Conservation (phyloP, 1,140 invertebrate species). For the Thereuonema tuberculata region DNA sequence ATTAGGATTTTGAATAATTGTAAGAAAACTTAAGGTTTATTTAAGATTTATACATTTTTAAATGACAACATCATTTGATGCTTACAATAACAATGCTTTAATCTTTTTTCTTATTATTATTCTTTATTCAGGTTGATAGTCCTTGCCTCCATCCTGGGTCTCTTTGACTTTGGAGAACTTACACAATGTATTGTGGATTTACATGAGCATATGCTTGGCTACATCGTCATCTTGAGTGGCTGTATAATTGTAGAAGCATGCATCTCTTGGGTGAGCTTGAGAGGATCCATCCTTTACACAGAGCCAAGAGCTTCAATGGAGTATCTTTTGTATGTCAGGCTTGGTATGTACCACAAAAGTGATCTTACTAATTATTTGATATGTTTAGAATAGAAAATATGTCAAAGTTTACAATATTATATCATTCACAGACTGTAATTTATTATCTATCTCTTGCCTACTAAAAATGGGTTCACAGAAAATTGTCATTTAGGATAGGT, state of each 20-base stretch:
- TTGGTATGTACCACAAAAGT: conserved; percentile 44
- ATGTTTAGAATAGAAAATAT: no score
- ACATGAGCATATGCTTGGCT: conserved; percentile 53
- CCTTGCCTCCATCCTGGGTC: conserved; percentile 42
- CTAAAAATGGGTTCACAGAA: no score
- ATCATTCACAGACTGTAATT: no score
- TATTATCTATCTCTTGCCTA: no score
- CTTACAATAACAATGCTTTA: background rate
- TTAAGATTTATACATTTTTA: no score
- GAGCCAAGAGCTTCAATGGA: conserved; percentile 57
- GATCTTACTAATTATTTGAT: no score
- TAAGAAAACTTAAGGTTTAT: no score
- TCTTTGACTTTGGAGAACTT: conserved; percentile 42
- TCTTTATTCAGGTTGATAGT: conserved; percentile 41
- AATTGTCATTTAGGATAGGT: no score
- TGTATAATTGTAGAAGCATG: conserved; percentile 54
- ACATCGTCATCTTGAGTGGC: conserved; percentile 49
- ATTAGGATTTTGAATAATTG: no score
- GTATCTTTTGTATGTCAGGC: conserved; percentile 63
- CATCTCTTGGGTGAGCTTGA: conserved; percentile 58
- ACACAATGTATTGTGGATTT: conserved; percentile 33
- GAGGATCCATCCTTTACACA: conserved; percentile 67
- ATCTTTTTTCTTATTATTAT: conserved; percentile 12
- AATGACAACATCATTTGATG: background rate
- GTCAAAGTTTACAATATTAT: no score